Conservation (phyloP, 2,888 invertebrate species). For the Orchesellides sinensis region DNA sequence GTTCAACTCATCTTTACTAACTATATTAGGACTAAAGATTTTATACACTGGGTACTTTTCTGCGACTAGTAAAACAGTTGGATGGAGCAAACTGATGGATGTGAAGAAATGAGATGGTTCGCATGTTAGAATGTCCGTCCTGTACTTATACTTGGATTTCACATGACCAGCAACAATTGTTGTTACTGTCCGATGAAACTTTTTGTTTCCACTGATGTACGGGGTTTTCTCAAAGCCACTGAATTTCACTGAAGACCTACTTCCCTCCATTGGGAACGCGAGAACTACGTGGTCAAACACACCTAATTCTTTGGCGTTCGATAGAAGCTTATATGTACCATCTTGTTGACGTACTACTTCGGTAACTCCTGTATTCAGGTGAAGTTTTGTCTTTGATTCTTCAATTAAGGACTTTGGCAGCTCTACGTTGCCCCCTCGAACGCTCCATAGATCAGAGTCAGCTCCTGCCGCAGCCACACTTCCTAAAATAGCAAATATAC, state of each 20-base stretch:
- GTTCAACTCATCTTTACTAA: conserved; percentile 78
- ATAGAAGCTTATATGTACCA: conserved; percentile 56
- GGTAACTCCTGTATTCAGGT: conserved; percentile 67
- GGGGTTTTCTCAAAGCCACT: conserved; percentile 77
- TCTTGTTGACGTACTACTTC: conserved; percentile 76
- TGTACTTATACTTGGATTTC: conserved; percentile 76
- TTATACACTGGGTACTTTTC: conserved; percentile 79
- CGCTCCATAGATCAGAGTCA: conserved; percentile 79
- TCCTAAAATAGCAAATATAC: too few species aligned
- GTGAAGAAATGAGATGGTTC: conserved; percentile 78
- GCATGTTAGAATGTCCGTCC: conserved; percentile 78
- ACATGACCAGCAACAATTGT: conserved; percentile 80
- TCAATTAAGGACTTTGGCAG: conserved; percentile 77
- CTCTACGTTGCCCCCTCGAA: conserved; percentile 81
- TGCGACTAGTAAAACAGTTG: conserved; percentile 68
- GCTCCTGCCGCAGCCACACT: conserved; percentile 80
- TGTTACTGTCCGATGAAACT: conserved; percentile 80
- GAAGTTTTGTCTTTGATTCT: conserved; percentile 77
- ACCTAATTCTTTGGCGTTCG: conserved; percentile 13
- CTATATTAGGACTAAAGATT: conserved; percentile 79
- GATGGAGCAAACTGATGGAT: conserved; percentile 75
- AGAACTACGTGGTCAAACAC: conserved; percentile 80
- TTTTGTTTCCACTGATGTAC: conserved; percentile 76
- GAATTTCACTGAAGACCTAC: conserved; percentile 77
- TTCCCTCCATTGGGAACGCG: conserved; percentile 79